Base-by-base conservation (phyloP, 1,140 invertebrate species). In the Globodera ellingtonae region DNA sequence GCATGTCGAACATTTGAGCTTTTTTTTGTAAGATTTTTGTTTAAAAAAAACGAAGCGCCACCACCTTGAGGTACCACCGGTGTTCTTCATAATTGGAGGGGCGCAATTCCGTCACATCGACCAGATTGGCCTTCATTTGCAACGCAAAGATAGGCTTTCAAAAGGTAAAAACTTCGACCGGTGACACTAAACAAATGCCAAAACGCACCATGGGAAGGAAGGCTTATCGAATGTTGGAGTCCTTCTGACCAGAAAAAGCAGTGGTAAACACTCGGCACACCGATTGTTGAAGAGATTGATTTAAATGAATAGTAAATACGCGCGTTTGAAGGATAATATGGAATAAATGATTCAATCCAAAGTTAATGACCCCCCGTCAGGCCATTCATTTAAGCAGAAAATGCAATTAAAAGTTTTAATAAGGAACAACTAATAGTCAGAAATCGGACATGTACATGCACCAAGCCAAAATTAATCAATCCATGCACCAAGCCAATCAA, bases 1-100 rank as follows among this genome's bases (percentile, higher is more conserved):
- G 65, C 82, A 83, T 21, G 73, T 59, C 24, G 81, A 83, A 56
- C 82, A 83, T 74, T 83, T 83, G 15, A 84, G 62, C 82, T 83
- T 66, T 24, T 79, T 52, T 72, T 70, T 13, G 46, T 6, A 66
- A 76, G n/a, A 76, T 6, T 21, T 15, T 4, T 24, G 15, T n/a
- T n/a, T 62, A 3, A 7, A 9, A 52, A 52, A 52, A 52, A 9
- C 50, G 6, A 7, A 4, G 15, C 7, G 13, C 10, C 18, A 50
- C 35, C 56, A 84, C 82, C 75, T 83, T 84, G 44, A 83, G 70
- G 79, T 83, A 83, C 82, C 82, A 83, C 4, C 82, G 82, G 69
- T 83, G 81, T 35, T 83, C 82, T 24, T 46, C 69, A 65, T 83
- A 83, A 73, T 83, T 71, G 13, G 47, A 56, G 5, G 82, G 82